Conservation (phyloP, 1,140 invertebrate genomes). For the Ips nitidus region DNA sequence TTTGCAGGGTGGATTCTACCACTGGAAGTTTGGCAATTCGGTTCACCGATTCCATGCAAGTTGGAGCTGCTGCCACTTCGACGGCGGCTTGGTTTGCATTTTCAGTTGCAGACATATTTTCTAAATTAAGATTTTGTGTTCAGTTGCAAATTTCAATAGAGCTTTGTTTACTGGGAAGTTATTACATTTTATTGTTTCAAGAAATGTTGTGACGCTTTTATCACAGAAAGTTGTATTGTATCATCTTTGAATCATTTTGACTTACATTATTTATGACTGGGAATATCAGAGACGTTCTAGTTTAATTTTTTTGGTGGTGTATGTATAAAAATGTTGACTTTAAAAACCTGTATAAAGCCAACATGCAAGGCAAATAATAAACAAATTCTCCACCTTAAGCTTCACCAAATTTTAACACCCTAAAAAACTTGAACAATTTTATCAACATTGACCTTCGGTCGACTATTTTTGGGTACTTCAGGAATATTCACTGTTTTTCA, state of each 20-base stretch:
- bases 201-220: neutral
- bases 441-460: no score
- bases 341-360: no score
- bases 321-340: no score
- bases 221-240: neutral
- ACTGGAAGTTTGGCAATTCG: slow-evolving; percentile 59
- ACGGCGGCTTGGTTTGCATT: neutral
- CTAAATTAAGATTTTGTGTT: neutral
- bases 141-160: neutral
- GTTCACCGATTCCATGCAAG: slow-evolving; percentile 54
- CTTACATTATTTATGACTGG: no score
- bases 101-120: slow-evolving; percentile 16
- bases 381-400: no score
- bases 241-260: neutral
- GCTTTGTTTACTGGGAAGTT: neutral
- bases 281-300: no score
- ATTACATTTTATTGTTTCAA: neutral
- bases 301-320: no score
- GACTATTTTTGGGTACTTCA: no score
- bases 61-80: slow-evolving; percentile 11
- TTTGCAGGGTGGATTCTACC: slow-evolving; percentile 57
- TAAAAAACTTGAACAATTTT: no score
- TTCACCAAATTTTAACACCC: no score
- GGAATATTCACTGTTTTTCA: no score
- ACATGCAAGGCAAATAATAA: no score